These are phyloP conservation scores for Drosophila sucinea DNA, from an alignment of 1,140 invertebrate species.

Conservation along the genomic window DNA sequence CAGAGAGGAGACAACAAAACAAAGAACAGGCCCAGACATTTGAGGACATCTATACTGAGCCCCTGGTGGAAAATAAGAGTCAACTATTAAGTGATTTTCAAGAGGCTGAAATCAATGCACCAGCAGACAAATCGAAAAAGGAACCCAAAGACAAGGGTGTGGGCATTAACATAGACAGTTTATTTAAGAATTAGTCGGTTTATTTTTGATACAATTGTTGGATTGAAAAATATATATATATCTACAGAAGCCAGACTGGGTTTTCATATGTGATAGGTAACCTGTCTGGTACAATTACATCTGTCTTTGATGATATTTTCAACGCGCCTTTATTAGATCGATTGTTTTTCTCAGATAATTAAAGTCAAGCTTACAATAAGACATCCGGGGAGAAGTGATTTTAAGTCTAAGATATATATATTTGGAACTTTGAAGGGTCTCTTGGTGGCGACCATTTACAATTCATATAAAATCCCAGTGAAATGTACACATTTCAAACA, in stretches of 20 bases:
- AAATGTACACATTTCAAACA: conserved; percentile 84
- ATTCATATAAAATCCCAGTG: background rate
- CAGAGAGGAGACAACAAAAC: conserved; percentile 65
- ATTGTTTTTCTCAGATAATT: too few relatives aligned
- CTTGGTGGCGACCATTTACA: too few relatives aligned
- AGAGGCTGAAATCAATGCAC: conserved; percentile 28
- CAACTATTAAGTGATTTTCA: conserved; percentile 60
- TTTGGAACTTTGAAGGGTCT: too few relatives aligned
- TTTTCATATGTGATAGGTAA: background rate
- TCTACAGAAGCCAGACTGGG: background rate
- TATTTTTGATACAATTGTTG: conserved; percentile 17
- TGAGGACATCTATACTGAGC: conserved; percentile 35
- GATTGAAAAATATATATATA: conserved; percentile 52
- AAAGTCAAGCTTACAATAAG: too few relatives aligned
- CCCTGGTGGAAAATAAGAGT: conserved; percentile 20
- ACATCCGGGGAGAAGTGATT: too few relatives aligned
- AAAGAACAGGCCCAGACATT: background rate
- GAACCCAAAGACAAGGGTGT: conserved; percentile 24
- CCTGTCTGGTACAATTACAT: background rate
- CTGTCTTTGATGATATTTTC: background rate
- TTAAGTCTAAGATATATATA: too few relatives aligned
- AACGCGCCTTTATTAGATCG: too few relatives aligned
- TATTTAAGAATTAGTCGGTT: conserved; percentile 66
- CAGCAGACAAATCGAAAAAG: conserved; percentile 44
- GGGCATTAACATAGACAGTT: conserved; percentile 67